Base-by-base conservation (phyloP, 2,797 vertebrate species). In the Telmatherina bonti region DNA sequence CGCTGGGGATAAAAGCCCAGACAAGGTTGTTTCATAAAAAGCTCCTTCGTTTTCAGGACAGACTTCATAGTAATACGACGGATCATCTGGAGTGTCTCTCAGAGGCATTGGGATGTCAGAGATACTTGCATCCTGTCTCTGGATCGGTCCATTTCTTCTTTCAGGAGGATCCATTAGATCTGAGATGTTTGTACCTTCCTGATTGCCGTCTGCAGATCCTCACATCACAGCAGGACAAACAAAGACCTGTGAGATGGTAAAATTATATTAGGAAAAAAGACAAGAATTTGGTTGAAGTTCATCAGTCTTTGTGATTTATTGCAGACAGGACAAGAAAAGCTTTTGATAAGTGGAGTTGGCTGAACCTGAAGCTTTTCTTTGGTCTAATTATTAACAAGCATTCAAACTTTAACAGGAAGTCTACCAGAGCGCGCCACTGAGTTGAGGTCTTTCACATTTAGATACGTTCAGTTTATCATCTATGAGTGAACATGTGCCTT, bases 381-480 rank as follows among this genome's bases (percentile, higher is more conserved):
- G 29, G 78, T 63, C 45, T 92, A 91, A 92, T 93, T 15, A 93
- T 93, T 92, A 89, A 93, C 91, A 84, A 53, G 33, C 10, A 83
- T 91, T 91, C 90, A 91, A 89, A 89, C 67, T 76, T 62, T 36
- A 85, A 82, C 82, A 81, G 83, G 78, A 88, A 82, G 70, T 76
- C 29, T 49, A 45, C 35, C 15, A 7, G 57, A 53, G 45, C n/a
- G 71, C 70, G 60, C 77, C 56, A 57, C 36, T 24, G 0, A 11
- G 26, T 27, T 38, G 6, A 11, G 7, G 36, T 24, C 41, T 18
- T 6, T 0, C 10, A 7, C 55, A 71, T 0, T 38, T 51, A 53
- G 38, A 13, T 36, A 13, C 1, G 8, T 62, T 62, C 15, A 29
- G 5, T 30, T 12, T 13, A 52, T 27, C 51, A 52, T 7, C 11